Conservation (phyloP, 1,140 invertebrate genomes). For the Polypedilum vanderplanki region DNA sequence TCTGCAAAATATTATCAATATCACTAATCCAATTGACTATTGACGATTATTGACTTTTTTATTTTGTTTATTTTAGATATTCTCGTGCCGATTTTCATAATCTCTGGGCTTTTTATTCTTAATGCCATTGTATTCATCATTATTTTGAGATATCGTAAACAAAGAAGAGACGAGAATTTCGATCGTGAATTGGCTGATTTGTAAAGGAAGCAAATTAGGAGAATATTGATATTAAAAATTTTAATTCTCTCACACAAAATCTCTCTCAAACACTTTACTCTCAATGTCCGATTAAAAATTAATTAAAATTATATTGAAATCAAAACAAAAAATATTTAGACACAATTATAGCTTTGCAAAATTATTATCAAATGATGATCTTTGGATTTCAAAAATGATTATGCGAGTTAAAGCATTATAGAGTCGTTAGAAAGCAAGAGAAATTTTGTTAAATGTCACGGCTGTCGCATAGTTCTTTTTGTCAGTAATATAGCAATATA, state of each 20-base stretch:
- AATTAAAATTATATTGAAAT: neutral
- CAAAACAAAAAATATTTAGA: neutral
- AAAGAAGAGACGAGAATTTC: neutral
- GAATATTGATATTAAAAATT: neutral
- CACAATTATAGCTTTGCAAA: neutral
- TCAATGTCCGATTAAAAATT: neutral
- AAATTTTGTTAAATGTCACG: neutral
- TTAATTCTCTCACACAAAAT: neutral
- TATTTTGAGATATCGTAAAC: neutral
- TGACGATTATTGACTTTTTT: neutral
- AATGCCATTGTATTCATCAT: constrained; percentile 17
- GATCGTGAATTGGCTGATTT: neutral
- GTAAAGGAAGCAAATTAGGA: neutral
- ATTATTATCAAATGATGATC: neutral
- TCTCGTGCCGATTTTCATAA: constrained; percentile 12
- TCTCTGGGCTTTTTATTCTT: constrained; percentile 9
- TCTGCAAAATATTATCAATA: neutral
- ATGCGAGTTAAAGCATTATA: no score
- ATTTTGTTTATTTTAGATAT: constrained; percentile 10
- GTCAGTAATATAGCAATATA: neutral
- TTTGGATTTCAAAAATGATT: no score
- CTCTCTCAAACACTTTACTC: neutral
- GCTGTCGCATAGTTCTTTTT: neutral
- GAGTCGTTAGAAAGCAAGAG: no score
- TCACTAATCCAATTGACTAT: neutral